Evolutionary conservation across 2,797 vertebrate genomes (phyloP).

Genomic region (Sebastes steindachneri): DNA sequence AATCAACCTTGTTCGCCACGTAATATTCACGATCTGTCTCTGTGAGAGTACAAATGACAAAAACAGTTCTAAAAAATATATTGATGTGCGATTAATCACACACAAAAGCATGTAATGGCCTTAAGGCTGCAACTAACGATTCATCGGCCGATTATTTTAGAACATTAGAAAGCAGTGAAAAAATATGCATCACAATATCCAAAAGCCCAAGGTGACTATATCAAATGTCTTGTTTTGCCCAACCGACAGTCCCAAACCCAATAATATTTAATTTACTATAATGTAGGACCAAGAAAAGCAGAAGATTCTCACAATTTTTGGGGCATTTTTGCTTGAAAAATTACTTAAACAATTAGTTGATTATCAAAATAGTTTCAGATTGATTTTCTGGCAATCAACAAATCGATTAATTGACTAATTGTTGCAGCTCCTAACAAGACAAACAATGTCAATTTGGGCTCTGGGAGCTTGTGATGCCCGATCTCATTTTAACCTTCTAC

Average conservation of each 20-base stretch:
- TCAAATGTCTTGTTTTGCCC: background rate
- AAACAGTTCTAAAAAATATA: too few species aligned
- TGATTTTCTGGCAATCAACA: background rate
- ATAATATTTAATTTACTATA: rapidly evolving
- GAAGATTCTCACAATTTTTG: background rate
- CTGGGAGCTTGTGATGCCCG: background rate
- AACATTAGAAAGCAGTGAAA: background rate
- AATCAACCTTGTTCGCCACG: too few species aligned
- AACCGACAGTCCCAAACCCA: background rate
- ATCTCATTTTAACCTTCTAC: background rate
- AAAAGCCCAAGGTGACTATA: background rate
- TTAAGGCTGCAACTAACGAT: background rate
- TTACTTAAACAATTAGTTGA: background rate
- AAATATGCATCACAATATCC: background rate
- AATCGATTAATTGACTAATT: background rate
- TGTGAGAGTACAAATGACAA: too few species aligned
- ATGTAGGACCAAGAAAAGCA: background rate
- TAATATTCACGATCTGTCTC: too few species aligned
- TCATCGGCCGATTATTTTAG: background rate
- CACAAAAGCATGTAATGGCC: too few species aligned
- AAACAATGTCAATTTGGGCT: background rate
- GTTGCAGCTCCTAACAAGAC: background rate
- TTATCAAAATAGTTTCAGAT: background rate
- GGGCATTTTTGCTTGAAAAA: too few species aligned
- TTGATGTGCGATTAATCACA: too few species aligned